phyloP scores from a whole-genome alignment of 2,797 vertebrate species.

The Thalassophryne amazonica region DNA sequence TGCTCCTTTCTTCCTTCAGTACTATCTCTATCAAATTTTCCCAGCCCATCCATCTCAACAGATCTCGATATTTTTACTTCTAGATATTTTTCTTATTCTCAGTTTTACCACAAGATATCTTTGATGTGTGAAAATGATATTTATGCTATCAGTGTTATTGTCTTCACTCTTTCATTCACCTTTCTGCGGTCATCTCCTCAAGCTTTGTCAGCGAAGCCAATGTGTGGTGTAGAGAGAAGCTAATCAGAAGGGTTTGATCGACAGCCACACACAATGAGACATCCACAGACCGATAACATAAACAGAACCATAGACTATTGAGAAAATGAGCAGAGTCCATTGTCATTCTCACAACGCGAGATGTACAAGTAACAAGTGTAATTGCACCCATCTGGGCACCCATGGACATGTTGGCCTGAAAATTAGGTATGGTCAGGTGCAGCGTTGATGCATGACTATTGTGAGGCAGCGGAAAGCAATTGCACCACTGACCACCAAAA shows the following conservation, averaged over 20 bases:
- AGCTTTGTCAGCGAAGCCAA: background rate
- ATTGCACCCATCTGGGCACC: too few species aligned
- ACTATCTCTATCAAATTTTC: slow-evolving; percentile 5
- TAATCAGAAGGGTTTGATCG: background rate
- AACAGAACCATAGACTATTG: too few species aligned
- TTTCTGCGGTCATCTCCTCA: background rate
- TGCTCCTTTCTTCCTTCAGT: slow-evolving; percentile 5
- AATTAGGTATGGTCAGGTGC: too few species aligned
- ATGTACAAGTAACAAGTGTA: too few species aligned
- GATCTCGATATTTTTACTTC: background rate
- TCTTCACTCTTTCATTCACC: background rate
- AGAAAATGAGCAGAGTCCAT: too few species aligned
- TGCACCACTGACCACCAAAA: too few species aligned
- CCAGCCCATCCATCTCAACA: background rate
- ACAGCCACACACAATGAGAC: slow-evolving; percentile 1
- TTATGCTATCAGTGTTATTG: background rate
- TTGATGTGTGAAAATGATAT: slow-evolving; percentile 2
- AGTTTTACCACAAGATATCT: slow-evolving; percentile 4
- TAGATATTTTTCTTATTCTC: background rate
- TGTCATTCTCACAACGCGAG: too few species aligned
- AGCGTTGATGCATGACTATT: too few species aligned
- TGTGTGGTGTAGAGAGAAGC: background rate
- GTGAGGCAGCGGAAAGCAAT: too few species aligned
- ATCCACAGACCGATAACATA: background rate
- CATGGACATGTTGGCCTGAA: too few species aligned